Evolutionary conservation across 2,797 vertebrate species (phyloP).

Genomic region (Channallabes apus): DNA sequence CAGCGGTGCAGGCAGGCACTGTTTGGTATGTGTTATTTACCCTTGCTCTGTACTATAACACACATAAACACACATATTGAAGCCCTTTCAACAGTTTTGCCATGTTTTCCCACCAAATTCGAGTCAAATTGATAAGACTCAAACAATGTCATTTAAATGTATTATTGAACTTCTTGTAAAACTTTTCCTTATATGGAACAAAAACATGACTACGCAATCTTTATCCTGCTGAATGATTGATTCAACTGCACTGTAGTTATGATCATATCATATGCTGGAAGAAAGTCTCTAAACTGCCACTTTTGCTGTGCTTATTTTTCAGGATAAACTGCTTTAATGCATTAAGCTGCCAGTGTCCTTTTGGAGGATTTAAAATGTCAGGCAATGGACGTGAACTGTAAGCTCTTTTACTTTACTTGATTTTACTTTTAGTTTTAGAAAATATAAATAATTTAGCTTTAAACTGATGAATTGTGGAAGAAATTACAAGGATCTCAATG

Average conservation of each 20-base stretch:
- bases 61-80: neutral
- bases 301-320: conserved; percentile 53
- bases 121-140: neutral
- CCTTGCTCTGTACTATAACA: neutral
- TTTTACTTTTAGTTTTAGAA: neutral
- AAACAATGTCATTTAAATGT: neutral
- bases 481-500: neutral
- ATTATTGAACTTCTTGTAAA: neutral
- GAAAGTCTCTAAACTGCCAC: conserved; percentile 39
- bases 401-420: conserved; percentile 69
- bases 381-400: conserved; percentile 99
- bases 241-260: neutral
- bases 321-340: conserved; percentile 99
- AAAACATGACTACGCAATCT: neutral
- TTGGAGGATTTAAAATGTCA: conserved; percentile 99
- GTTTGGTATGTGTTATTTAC: conserved; percentile 83
- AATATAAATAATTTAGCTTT: neutral
- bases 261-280: neutral
- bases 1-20: conserved; percentile 95
- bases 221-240: neutral
- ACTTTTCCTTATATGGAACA: neutral
- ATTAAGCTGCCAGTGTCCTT: conserved; percentile 96
- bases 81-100: neutral
- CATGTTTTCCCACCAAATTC: neutral
- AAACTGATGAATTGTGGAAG: neutral